phyloP scores from a whole-genome alignment of 1,140 invertebrate species.

The Charaxes varanes region DNA sequence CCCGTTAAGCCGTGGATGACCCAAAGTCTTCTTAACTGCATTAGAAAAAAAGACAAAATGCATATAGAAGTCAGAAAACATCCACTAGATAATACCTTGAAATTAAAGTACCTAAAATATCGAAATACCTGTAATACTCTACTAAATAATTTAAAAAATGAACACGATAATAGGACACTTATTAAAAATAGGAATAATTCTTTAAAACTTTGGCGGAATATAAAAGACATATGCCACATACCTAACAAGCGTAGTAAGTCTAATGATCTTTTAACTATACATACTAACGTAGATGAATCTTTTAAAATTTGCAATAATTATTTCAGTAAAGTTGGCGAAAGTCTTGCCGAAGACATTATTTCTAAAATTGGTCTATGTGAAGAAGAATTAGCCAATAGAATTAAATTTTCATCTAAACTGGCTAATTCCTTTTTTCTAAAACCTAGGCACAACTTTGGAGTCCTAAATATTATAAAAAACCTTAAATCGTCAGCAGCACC shows the following conservation, averaged over 20 bases:
- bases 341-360: neutral
- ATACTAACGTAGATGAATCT: neutral
- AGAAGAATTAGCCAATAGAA: neutral
- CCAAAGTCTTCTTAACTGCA: too few species aligned
- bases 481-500: too few species aligned
- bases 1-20: too few species aligned
- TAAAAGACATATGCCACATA: neutral
- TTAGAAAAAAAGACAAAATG: too few species aligned
- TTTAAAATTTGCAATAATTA: neutral
- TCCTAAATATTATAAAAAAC: too few species aligned
- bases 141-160: neutral
- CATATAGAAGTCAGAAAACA: neutral
- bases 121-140: neutral
- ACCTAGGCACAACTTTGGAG: too few species aligned
- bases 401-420: neutral
- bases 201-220: neutral
- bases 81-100: neutral
- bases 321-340: neutral
- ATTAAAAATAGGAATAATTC: neutral
- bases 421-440: neutral
- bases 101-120: neutral
- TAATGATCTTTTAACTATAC: neutral
- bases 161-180: neutral
- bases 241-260: neutral
- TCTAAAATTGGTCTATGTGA: too few species aligned